Base-by-base conservation (phyloP, 2,113 vertebrate species). In the Takifugu bimaculatus region DNA sequence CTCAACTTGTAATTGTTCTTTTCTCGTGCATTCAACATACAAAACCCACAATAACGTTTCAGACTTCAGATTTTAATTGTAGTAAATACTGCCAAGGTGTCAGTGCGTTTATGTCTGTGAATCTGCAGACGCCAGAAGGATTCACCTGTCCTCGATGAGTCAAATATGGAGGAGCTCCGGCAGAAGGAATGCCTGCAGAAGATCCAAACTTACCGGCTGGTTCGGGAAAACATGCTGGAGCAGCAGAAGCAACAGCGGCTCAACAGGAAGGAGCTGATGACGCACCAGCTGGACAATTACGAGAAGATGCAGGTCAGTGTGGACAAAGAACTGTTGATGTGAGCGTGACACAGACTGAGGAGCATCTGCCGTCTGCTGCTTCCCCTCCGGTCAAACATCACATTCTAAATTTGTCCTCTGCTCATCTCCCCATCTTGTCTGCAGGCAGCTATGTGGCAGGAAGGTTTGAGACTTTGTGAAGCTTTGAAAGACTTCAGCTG, bases 201-300 rank as follows among this genome's bases (percentile, higher is more conserved):
- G 81, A 84, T 94, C 48, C 93, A 92, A 57, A 75, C 55, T 49
- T 97, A 92, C 72, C 91, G 85, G 13, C 53, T 95, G 70, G 69
- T 89, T 14, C 84, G 90, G 51, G 75, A 78, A 10, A 76, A 80
- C 5, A 25, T 88, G 54, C 76, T 93, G 49, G 87, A 94, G 56
- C 69, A 89, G 57, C 90, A 87, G 50, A 69, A 90, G 50, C 68
- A 83, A 43, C 87, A 93, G 63, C 61, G 75, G 61, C 78, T 77
- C n/a, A 68, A 79, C 26, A 82, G 88, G 42, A 66, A 58, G 43
- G 83, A 87, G 51, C 50, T 93, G 51, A 93, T 92, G 72, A 72
- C 80, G 50, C 66, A 57, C 52, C 79, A 93, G 54, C 60, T 92
- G 69, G 83, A 92, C 54, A 91, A 82, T 72, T 93, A 93, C 50